phyloP scores from a whole-genome alignment of 1,140 invertebrate genomes.

The Eurosta solidaginis region DNA sequence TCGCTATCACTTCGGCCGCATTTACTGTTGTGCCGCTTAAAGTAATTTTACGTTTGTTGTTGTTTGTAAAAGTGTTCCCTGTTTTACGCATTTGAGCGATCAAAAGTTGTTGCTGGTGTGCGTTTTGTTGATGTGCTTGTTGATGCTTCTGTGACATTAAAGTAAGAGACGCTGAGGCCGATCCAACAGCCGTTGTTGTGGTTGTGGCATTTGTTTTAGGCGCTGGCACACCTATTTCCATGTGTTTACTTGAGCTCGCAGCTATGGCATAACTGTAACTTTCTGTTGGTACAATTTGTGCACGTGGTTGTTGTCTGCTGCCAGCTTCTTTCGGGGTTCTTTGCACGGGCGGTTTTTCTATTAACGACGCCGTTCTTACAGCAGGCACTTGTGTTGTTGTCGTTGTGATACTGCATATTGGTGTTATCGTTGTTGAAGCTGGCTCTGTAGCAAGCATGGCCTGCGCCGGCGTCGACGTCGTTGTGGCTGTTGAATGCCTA shows the following conservation, averaged over 20 bases:
- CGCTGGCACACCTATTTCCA: constrained; percentile 28
- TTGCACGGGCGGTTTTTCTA: constrained; percentile 14
- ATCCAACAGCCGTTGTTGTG: constrained; percentile 49
- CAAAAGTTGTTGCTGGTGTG: constrained; percentile 35
- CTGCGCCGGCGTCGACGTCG: not conserved
- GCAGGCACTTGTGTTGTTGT: constrained; percentile 33
- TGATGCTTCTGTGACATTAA: constrained; percentile 59
- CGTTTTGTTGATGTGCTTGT: constrained; percentile 40
- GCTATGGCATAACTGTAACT: not conserved
- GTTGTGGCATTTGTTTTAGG: constrained; percentile 18
- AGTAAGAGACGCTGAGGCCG: constrained; percentile 59
- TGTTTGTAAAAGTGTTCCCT: constrained; percentile 21
- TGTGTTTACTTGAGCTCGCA: not conserved
- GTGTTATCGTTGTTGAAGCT: not conserved
- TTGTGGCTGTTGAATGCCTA: constrained; percentile 47
- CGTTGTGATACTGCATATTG: no score
- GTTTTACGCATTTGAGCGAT: constrained; percentile 10
- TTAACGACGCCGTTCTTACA: constrained; percentile 29
- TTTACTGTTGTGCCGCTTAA: constrained; percentile 65
- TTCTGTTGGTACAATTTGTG: not conserved
- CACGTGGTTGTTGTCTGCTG: not conserved
- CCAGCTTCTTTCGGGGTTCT: not conserved
- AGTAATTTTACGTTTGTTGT: constrained; percentile 61
- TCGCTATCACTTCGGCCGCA: constrained; percentile 28
- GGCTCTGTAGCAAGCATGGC: constrained; percentile 16